A percentile compares a stretch with the other conserved stretches of the same genome.
Evolutionary conservation across 1,140 invertebrate genomes (phyloP).

Genomic region (Pogonus chalceus): DNA sequence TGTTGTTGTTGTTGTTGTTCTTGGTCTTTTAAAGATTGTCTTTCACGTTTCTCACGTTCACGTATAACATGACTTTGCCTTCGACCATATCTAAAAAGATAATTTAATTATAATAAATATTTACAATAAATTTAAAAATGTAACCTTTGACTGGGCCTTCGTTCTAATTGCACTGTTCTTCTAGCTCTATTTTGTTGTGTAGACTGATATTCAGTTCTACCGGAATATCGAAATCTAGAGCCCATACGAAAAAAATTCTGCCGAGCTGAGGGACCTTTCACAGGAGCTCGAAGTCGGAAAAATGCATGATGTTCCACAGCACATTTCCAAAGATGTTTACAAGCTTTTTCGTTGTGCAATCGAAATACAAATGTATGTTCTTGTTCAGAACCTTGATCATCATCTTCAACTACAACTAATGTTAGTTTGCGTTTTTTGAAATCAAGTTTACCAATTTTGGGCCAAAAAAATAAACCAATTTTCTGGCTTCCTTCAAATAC

Average conservation of each 20-base stretch:
- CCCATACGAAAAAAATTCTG: conserved; percentile 98
- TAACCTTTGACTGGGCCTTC: conserved; percentile 89
- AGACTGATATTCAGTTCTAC: conserved; percentile 92
- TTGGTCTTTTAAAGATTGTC: conserved; percentile 25
- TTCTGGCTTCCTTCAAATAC: conserved; percentile 93
- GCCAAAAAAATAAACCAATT: conserved; percentile 98
- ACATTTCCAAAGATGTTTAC: conserved; percentile 99
- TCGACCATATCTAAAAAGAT: conserved; percentile 72
- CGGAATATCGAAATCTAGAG: conserved; percentile 88
- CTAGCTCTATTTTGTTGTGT: conserved; percentile 79
- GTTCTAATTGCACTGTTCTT: conserved; percentile 87
- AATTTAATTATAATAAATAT: conserved; percentile 60
- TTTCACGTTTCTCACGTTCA: conserved; percentile 45
- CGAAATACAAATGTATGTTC: conserved; percentile 60
- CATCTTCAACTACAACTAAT: conserved; percentile 90
- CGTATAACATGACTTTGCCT: conserved; percentile 63
- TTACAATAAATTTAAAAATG: no score
- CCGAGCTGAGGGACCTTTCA: conserved; percentile 76
- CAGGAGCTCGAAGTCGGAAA: conserved; percentile 84
- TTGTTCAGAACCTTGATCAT: conserved; percentile 85
- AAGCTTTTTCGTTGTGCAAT: conserved; percentile 91
- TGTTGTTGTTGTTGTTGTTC: conserved; percentile 19
- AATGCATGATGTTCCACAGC: conserved; percentile 98
- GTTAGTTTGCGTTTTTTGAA: conserved; percentile 95
- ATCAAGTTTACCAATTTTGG: conserved; percentile 85